A percentile compares a stretch with the other conserved stretches of the same genome.
These are phyloP conservation scores for Pristionchus fissidentatus DNA, from an alignment of 2,888 invertebrate genomes.

Conservation along the genomic window DNA sequence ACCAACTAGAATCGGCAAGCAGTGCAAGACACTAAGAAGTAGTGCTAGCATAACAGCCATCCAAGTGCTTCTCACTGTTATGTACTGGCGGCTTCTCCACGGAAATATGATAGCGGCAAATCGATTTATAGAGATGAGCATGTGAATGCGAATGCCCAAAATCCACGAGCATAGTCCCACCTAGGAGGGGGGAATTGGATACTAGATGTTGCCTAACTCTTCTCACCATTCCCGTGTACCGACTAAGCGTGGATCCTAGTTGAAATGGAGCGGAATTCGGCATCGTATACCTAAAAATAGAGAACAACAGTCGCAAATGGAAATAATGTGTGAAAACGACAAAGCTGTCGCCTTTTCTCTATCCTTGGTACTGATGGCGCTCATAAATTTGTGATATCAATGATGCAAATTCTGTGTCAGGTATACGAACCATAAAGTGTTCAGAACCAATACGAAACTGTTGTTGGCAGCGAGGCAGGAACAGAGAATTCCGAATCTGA, in stretches of 20 bases:
- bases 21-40: too few species aligned
- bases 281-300: conserved; percentile 8
- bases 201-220: background rate
- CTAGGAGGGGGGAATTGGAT: background rate
- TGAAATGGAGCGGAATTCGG: background rate
- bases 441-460: background rate
- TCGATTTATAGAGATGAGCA: conserved; percentile 9
- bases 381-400: too few species aligned
- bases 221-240: background rate
- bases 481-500: conserved; percentile 5
- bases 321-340: too few species aligned
- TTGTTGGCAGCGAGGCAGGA: background rate
- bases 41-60: background rate
- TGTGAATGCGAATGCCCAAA: background rate
- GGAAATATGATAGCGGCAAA: background rate
- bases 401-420: too few species aligned
- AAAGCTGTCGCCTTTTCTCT: too few species aligned
- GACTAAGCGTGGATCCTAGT: background rate
- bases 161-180: background rate
- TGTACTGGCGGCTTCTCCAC: background rate
- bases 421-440: background rate
- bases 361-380: too few species aligned
- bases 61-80: background rate
- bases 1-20: too few species aligned
- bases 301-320: background rate